A percentile compares a stretch with the other conserved stretches of the same genome.
phyloP scores from a whole-genome alignment of 2,797 vertebrate genomes.

The Fistularia tabacaria region DNA sequence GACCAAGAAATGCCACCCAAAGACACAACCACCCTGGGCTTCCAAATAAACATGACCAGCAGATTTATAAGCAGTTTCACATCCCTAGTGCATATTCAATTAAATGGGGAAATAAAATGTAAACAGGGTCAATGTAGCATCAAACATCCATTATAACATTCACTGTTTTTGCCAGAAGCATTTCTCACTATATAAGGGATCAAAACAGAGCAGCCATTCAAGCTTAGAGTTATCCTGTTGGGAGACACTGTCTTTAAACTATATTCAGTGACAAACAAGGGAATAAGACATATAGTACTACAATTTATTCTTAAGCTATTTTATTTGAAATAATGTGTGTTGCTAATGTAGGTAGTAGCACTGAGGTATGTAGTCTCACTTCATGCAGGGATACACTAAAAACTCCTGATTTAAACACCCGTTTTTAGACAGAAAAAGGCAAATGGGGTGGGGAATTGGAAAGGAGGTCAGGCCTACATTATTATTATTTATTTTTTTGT shows the following conservation, averaged over 20 bases:
- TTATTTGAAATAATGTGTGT: conserved; percentile 4
- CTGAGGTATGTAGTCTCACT: conserved; percentile 20
- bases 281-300: not conserved
- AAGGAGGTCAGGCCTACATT: conserved; percentile 66
- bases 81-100: conserved; percentile 39
- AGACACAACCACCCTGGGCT: conserved; percentile 10
- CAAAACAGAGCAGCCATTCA: not conserved
- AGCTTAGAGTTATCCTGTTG: not conserved
- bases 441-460: conserved; percentile 33
- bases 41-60: conserved; percentile 23
- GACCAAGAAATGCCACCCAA: no score
- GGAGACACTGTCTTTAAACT: conserved; percentile 21
- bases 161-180: conserved; percentile 46
- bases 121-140: conserved; percentile 34
- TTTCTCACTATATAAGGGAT: no score
- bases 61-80: no score
- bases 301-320: conserved; percentile 5
- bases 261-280: conserved; percentile 14
- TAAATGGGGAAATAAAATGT: conserved; percentile 38
- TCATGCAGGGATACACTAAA: conserved; percentile 9
- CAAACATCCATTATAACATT: conserved; percentile 39
- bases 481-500: no score
- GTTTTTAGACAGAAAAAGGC: conserved; percentile 42
- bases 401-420: conserved; percentile 44
- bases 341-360: not conserved